Conservation (phyloP, 2,113 vertebrate species). For the Arothron firmamentum region DNA sequence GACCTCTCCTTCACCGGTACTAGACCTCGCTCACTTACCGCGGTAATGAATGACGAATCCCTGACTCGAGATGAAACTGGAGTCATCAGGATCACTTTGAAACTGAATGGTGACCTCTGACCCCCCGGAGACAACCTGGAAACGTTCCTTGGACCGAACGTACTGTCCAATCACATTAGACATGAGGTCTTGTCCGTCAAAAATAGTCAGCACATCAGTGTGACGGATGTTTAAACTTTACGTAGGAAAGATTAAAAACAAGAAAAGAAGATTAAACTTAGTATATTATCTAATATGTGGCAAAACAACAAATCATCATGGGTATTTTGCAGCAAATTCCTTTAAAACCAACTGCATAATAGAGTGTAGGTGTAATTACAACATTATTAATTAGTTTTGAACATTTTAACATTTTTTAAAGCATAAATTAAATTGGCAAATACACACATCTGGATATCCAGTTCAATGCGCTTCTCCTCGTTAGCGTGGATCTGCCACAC, state of each 20-base stretch:
- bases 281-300: not conserved
- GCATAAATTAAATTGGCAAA: not conserved
- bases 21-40: conserved; percentile 61
- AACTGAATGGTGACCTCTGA: conserved; percentile 90
- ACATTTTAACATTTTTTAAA: too few relatives aligned
- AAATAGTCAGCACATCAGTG: conserved; percentile 84
- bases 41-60: conserved; percentile 89
- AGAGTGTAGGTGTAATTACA: too few relatives aligned
- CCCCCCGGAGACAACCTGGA: conserved; percentile 83
- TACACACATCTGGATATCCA: conserved; percentile 88
- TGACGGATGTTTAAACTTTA: conserved; percentile 85
- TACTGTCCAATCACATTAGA: conserved; percentile 87
- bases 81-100: conserved; percentile 84
- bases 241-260: conserved; percentile 3
- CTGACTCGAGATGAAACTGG: conserved; percentile 83
- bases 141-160: conserved; percentile 82
- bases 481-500: conserved; percentile 88
- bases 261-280: not conserved
- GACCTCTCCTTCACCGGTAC: not conserved
- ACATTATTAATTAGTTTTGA: too few relatives aligned
- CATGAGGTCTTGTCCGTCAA: conserved; percentile 83
- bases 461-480: conserved; percentile 86
- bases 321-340: too few relatives aligned
- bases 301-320: too few relatives aligned
- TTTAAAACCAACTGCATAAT: too few relatives aligned